Base-by-base conservation (phyloP, 2,888 invertebrate species). In the Baccha elongata region DNA sequence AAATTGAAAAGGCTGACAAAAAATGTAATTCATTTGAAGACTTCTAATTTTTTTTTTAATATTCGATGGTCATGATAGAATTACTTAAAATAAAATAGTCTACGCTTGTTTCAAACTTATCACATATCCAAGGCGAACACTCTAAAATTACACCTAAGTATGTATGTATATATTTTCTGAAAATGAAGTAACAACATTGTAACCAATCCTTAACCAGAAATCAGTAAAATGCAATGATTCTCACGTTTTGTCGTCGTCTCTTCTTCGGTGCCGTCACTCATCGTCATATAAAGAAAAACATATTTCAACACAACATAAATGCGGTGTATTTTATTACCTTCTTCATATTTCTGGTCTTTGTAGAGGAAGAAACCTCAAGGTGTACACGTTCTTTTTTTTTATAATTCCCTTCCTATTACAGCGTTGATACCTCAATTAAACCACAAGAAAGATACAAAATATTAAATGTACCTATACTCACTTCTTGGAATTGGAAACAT, bases 371-470 rank as follows among this genome's bases (percentile, higher is more conserved):
- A 71, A 71, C 72, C 55, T 52, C 67, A 67, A 73, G 65, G 72
- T 79, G 46, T 79, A 79, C 58, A 52, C 52, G 52, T 79, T 35
- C 35, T 17, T 46, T 11, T 19, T 60, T 15, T 73, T 35, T 35
- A 19, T 11, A 40, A 37, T 35, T 21, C 44, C 58, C 37, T 46
- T 29, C 40, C 71, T 62, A 42, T 69, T 69, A 50, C 64, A 75
- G 69, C 37, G 62, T 26, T 73, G 68, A 69, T 80, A 69, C 62
- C 68, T 74, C 68, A 74, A 74, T 80, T 74, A 74, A 80, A 74
- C 80, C 74, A 32, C 80, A 80, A 68, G 32, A 42, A 68, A 68
- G 23, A 40, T 15, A 17, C n/a, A 71, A 64, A 50, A 40, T 35
- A 44, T 44, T 58, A 58, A 68, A 62, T 73, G 62, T 44, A 48